phyloP scores from a whole-genome alignment of 2,797 vertebrate genomes.

The Petrocephalus sullivani region DNA sequence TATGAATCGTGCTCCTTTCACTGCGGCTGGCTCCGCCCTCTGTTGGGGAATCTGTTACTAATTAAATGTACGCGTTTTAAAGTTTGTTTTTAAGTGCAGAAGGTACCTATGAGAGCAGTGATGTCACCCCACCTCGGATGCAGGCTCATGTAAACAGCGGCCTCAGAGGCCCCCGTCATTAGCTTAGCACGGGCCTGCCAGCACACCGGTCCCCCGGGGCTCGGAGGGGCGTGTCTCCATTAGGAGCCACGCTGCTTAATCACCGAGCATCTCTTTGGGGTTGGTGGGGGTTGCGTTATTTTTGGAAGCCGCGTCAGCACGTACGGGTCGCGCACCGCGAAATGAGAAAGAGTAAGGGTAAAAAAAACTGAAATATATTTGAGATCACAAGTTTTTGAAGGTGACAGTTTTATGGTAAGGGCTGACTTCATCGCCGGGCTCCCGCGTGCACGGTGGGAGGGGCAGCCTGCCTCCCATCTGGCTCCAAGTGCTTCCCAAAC shows the following conservation, averaged over 20 bases:
- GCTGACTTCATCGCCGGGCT: background rate
- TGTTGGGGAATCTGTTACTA: background rate
- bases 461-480: background rate
- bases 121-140: slow-evolving; percentile 56
- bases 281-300: background rate
- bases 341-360: background rate
- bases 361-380: background rate
- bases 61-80: background rate
- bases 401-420: slow-evolving; percentile 5
- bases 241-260: background rate
- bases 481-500: background rate
- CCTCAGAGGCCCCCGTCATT: slow-evolving; percentile 54
- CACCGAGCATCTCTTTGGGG: background rate
- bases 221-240: background rate
- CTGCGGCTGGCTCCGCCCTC: background rate
- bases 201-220: slow-evolving; percentile 10
- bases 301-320: background rate
- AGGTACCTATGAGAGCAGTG: slow-evolving; percentile 28
- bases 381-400: background rate
- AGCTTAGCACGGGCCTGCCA: slow-evolving; percentile 37
- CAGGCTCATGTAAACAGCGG: slow-evolving; percentile 57
- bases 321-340: background rate
- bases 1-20: background rate
- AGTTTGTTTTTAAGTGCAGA: background rate
- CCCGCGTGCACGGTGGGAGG: background rate